A percentile compares a stretch with the other conserved stretches of the same genome.
Evolutionary conservation across 2,888 invertebrate species (phyloP).

Genomic region (Diarsia dahlii): DNA sequence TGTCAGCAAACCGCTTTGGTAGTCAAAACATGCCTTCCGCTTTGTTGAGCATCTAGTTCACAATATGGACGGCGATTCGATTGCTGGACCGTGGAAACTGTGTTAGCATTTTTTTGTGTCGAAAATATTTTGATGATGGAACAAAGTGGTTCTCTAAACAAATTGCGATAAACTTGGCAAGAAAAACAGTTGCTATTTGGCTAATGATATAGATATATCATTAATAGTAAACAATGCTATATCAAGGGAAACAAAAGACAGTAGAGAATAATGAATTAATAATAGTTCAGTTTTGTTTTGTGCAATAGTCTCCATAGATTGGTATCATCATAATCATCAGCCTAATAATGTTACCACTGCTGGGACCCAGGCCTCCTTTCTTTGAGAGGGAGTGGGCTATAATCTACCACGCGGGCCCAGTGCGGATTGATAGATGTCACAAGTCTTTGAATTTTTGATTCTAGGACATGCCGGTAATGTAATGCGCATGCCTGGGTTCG

Average conservation of each 20-base stretch:
- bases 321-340: too few relatives aligned
- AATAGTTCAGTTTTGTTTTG: background rate
- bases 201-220: background rate
- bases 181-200: background rate
- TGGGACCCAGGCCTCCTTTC: too few relatives aligned
- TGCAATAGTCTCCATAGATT: background rate
- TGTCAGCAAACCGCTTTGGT: conserved; percentile 19
- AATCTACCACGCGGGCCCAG: too few relatives aligned
- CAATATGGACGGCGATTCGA: background rate
- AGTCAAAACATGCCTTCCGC: conserved; percentile 14
- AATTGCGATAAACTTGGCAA: background rate
- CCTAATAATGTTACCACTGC: too few relatives aligned
- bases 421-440: too few relatives aligned
- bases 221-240: too few relatives aligned
- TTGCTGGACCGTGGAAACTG: conserved; percentile 6
- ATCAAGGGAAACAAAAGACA: background rate
- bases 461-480: too few relatives aligned
- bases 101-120: background rate
- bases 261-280: background rate
- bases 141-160: background rate
- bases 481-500: too few relatives aligned
- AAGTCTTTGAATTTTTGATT: too few relatives aligned
- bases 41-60: conserved; percentile 32
- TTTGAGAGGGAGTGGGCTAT: too few relatives aligned
- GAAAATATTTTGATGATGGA: background rate